These are phyloP conservation scores for Lophotriccus pileatus DNA, from an alignment of 2,797 vertebrate species.

Conservation along the genomic window DNA sequence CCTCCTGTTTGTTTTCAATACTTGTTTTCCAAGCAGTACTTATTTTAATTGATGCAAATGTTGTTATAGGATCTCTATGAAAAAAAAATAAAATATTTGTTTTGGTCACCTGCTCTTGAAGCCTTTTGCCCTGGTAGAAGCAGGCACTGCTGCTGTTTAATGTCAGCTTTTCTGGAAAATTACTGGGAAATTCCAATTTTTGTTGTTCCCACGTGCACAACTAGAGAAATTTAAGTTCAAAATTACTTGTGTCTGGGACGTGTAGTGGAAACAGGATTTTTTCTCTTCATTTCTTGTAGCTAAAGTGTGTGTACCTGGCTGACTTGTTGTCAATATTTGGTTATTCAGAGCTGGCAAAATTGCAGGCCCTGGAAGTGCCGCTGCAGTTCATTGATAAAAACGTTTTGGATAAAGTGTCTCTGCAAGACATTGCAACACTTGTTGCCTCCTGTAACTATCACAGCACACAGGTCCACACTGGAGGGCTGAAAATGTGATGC, in stretches of 20 bases:
- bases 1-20: not conserved
- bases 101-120: not conserved
- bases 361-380: not conserved
- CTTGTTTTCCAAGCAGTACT: not conserved
- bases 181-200: not conserved
- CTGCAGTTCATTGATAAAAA: constrained; percentile 20
- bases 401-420: not conserved
- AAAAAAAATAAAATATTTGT: not conserved
- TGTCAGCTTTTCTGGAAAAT: not conserved
- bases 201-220: not conserved
- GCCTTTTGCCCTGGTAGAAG: not conserved
- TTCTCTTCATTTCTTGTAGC: not conserved
- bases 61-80: not conserved
- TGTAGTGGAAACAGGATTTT: not conserved
- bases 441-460: not conserved
- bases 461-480: not conserved
- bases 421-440: not conserved
- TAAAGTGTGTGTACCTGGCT: not conserved
- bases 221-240: not conserved
- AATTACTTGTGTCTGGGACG: not conserved
- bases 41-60: not conserved
- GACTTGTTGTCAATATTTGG: not conserved
- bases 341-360: not conserved
- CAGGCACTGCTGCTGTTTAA: not conserved
- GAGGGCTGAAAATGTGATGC: not conserved